Evolutionary conservation across 2,888 invertebrate species (phyloP).

Genomic region (Epistrophe grossulariae): DNA sequence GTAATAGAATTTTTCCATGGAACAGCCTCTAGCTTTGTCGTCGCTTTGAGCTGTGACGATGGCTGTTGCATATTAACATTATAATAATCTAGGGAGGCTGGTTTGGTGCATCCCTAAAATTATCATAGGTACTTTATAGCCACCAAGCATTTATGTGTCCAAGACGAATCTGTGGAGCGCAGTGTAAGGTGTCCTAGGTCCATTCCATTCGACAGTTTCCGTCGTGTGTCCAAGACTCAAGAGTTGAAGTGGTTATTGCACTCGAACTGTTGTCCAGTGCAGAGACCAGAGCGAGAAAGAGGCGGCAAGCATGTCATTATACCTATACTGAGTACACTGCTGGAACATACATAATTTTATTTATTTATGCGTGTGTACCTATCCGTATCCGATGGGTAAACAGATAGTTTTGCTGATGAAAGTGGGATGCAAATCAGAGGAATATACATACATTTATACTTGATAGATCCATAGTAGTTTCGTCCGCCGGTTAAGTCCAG

Average conservation of each 20-base stretch:
- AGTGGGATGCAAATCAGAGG: constrained; percentile 54
- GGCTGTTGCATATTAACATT: constrained; percentile 56
- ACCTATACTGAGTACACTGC: background rate
- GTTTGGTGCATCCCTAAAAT: constrained; percentile 53
- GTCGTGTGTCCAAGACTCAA: constrained; percentile 55
- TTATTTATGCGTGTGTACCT: constrained; percentile 64
- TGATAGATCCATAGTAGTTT: constrained; percentile 8
- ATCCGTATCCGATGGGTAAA: constrained; percentile 30
- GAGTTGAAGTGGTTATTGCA: constrained; percentile 48
- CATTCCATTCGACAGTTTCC: constrained; percentile 56
- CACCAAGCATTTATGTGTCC: constrained; percentile 51
- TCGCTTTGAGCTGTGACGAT: constrained; percentile 18
- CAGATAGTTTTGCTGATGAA: constrained; percentile 32
- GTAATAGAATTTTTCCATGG: constrained; percentile 36
- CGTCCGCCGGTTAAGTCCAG: constrained; percentile 6
- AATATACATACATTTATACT: background rate
- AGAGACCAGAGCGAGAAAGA: constrained; percentile 13
- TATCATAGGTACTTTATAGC: constrained; percentile 35
- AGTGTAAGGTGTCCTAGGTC: constrained; percentile 47
- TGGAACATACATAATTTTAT: constrained; percentile 67
- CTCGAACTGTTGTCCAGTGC: background rate
- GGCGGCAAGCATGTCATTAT: constrained; percentile 65
- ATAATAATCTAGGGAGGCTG: constrained; percentile 56
- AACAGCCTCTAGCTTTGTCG: constrained; percentile 31
- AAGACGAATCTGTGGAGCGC: constrained; percentile 12